A percentile compares a stretch with the other conserved stretches of the same genome.
Evolutionary conservation across 2,797 vertebrate genomes (phyloP).

Genomic region (Acanthurus tractus): DNA sequence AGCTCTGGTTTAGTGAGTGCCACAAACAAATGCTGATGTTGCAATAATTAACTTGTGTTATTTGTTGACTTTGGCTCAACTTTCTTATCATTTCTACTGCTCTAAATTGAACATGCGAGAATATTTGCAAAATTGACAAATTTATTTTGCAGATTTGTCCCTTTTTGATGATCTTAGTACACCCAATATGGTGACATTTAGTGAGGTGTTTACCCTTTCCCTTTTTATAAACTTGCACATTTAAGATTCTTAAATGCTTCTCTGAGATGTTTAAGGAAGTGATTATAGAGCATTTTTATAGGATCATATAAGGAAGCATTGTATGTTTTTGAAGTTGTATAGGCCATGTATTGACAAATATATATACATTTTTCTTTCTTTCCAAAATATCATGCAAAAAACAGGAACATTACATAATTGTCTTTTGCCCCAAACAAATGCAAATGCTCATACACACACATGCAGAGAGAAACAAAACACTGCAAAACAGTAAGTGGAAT

Average conservation of each 20-base stretch:
- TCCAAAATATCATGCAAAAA: background rate
- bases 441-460: too few relatives aligned
- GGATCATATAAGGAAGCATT: background rate
- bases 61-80: background rate
- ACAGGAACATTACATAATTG: too few relatives aligned
- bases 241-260: background rate
- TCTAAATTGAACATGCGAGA: background rate
- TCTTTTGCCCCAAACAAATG: too few relatives aligned
- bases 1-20: slow-evolving; percentile 95
- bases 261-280: background rate
- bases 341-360: background rate
- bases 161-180: background rate
- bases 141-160: too few relatives aligned
- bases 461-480: too few relatives aligned
- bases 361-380: background rate
- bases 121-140: too few relatives aligned
- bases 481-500: too few relatives aligned
- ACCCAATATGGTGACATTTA: background rate
- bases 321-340: background rate
- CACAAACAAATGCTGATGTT: background rate
- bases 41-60: background rate
- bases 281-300: background rate
- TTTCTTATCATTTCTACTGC: background rate
- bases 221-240: background rate
- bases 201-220: background rate